Evolutionary conservation across 2,113 vertebrate species (phyloP).

Genomic region (Strix uralensis): DNA sequence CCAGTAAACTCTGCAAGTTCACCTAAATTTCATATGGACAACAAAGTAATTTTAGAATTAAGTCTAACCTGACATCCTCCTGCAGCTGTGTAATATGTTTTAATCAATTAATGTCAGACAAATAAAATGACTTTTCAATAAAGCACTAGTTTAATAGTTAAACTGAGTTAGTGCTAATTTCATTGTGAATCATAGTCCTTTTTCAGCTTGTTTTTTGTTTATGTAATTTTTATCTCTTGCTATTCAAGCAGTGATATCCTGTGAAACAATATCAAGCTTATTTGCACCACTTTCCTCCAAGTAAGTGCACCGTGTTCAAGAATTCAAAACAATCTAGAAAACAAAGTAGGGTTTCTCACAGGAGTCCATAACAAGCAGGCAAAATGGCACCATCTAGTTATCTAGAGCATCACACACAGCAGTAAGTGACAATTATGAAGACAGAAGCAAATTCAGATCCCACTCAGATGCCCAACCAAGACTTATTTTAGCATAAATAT

Average conservation of each 20-base stretch:
- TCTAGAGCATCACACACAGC: neutral
- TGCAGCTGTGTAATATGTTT: neutral
- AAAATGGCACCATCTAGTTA: neutral
- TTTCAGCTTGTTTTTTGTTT: neutral
- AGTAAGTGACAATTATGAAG: neutral
- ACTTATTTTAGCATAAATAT: neutral
- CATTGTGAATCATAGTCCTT: neutral
- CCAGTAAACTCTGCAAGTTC: neutral
- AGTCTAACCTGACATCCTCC: neutral
- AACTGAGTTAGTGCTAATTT: neutral
- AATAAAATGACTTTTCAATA: neutral
- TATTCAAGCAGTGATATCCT: neutral
- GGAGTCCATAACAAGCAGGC: rapidly evolving
- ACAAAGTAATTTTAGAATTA: neutral
- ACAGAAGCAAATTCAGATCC: neutral
- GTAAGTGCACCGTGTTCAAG: neutral
- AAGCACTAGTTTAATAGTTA: neutral
- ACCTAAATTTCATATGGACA: neutral
- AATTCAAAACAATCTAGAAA: neutral
- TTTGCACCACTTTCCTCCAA: neutral
- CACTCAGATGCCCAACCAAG: neutral
- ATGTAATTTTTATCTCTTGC: neutral
- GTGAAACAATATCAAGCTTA: neutral
- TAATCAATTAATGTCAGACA: neutral
- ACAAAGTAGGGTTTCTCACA: neutral